Base-by-base conservation (phyloP, 1,140 invertebrate species). In the Brachionus calyciflorus region DNA sequence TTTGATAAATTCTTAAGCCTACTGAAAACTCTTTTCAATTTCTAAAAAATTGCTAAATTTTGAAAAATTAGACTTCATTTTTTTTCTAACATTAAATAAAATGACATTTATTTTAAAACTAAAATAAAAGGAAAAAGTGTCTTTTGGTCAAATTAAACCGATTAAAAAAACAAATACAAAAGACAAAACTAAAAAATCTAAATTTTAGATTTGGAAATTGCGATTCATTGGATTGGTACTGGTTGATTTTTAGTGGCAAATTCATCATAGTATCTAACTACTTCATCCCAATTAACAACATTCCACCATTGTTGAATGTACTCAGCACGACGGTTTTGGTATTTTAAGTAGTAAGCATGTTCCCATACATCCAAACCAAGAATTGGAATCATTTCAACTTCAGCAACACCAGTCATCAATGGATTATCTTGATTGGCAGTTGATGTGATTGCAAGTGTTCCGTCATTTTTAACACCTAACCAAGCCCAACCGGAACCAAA, bases 401-500 rank as follows among this genome's bases (percentile, higher is more conserved):
- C 60, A 6, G 60, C 60, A 44, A 65, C 60, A 30, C 79, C 78
- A 46, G 80, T 17, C 37, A 79, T 78, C 26, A 83, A 48, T n/a
- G 82, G 82, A 40, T 80, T 80, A 75, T 83, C 82, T 78, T 84
- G 82, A 78, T 84, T 83, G 44, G 79, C 63, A 53, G 82, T 82
- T 44, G 78, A 79, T 6, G 78, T 73, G 30, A 84, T 80, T 7
- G 79, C 49, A 6, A 83, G 76, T 24, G 17, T 40, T 21, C 68
- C 76, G 24, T 78, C 73, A 10, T 90, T 89, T 83, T 94, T 93
- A 81, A 90, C 96, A 4, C 94, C 96, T 2, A 99, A 88, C 96
- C 96, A 99, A 37, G 92, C 96, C 97, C 97, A 99, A 1, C 97
- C 97, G 14, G 96, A 98, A 0, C 97, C 97, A 84, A 98, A 96